A percentile compares a stretch with the other conserved stretches of the same genome.
Conservation (phyloP, 1,140 invertebrate species). For the Planococcus citri region DNA sequence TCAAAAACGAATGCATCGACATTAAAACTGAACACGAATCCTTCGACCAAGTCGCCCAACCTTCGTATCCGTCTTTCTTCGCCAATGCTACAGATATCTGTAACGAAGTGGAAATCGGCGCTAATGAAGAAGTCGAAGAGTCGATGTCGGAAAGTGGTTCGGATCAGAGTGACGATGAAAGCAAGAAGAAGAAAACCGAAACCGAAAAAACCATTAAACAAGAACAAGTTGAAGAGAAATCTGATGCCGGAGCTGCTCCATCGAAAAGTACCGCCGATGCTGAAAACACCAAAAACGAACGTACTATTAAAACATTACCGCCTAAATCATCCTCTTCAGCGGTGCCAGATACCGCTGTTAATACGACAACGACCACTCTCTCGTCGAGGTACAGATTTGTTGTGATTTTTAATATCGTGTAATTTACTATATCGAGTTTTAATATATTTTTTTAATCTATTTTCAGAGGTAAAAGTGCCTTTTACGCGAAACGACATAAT, state of each 20-base stretch:
- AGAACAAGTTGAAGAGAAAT: background rate
- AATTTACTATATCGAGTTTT: background rate
- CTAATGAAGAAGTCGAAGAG: slow-evolving; percentile 22
- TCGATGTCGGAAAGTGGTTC: slow-evolving; percentile 1
- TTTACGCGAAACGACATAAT: background rate
- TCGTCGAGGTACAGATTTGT: slow-evolving; percentile 6
- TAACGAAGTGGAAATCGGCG: slow-evolving; percentile 27
- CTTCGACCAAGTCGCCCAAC: background rate
- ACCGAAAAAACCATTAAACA: background rate
- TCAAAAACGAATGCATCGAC: background rate
- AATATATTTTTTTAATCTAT: background rate
- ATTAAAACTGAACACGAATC: background rate
- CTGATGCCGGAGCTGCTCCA: background rate
- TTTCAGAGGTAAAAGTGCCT: slow-evolving; percentile 10
- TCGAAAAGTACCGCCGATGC: background rate
- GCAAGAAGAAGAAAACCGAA: slow-evolving; percentile 1
- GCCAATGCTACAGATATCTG: slow-evolving; percentile 10
- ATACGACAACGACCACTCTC: background rate
- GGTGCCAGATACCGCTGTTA: background rate
- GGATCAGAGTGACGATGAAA: slow-evolving; percentile 22
- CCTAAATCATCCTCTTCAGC: background rate
- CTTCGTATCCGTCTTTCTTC: background rate
- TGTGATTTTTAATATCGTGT: background rate
- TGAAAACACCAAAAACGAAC: background rate
- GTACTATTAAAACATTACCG: slow-evolving; percentile 11